Conservation (phyloP, 2,113 vertebrate species). For the Rhinogobius similis region DNA sequence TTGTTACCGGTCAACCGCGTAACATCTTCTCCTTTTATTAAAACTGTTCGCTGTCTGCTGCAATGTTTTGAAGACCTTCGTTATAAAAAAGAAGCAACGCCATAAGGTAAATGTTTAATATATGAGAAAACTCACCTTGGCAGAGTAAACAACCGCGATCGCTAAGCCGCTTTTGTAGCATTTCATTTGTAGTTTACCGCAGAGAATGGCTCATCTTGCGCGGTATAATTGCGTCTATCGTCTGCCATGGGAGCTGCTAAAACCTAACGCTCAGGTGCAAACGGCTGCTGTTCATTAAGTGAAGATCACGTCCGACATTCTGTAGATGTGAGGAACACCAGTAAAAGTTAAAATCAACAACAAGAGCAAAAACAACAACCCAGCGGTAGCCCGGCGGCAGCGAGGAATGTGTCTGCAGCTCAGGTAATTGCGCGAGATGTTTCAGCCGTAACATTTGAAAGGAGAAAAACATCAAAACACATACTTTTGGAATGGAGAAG, state of each 20-base stretch:
- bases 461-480: not conserved
- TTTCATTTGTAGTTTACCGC: not conserved
- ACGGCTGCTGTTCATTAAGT: not conserved
- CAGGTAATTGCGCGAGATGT: not conserved
- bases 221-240: not conserved
- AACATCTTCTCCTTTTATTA: not conserved
- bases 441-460: not conserved
- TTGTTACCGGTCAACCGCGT: not conserved
- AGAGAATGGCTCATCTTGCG: not conserved
- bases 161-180: not conserved
- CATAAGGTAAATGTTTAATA: constrained; percentile 2
- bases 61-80: not conserved
- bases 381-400: not conserved
- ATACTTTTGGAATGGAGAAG: not conserved
- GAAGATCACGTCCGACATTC: not conserved
- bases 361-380: not conserved
- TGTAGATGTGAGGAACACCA: not conserved
- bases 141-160: not conserved
- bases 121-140: constrained; percentile 4
- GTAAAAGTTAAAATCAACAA: not conserved
- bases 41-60: not conserved
- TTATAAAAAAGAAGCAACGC: not conserved
- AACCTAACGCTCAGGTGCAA: not conserved
- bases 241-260: not conserved
- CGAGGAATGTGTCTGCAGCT: not conserved